phyloP scores from a whole-genome alignment of 2,113 vertebrate species.

The Eolophus roseicapilla region DNA sequence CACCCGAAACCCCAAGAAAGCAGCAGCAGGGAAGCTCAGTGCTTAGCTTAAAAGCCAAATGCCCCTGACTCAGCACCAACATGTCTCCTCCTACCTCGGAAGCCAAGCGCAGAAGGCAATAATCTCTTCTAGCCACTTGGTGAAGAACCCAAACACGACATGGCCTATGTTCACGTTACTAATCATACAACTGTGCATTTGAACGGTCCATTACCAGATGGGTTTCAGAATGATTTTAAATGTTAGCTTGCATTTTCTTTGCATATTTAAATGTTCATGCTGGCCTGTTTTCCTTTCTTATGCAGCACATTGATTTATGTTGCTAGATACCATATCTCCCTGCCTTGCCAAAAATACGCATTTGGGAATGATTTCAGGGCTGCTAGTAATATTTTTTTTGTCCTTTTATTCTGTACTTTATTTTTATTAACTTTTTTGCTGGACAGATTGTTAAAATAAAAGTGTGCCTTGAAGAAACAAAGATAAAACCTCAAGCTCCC shows the following conservation, averaged over 20 bases:
- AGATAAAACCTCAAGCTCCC: background rate
- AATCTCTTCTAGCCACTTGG: background rate
- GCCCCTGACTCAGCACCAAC: slow-evolving; percentile 1
- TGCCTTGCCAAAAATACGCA: slow-evolving; percentile 49
- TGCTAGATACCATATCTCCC: slow-evolving; percentile 22
- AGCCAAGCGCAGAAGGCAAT: background rate
- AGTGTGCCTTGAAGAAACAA: background rate
- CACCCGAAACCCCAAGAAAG: background rate
- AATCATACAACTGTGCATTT: background rate
- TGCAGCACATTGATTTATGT: slow-evolving; percentile 27
- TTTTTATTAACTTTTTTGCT: slow-evolving; percentile 56
- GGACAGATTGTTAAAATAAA: slow-evolving; percentile 13
- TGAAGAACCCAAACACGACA: background rate
- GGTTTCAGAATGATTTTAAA: background rate
- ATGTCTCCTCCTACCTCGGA: background rate
- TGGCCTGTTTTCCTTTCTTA: background rate
- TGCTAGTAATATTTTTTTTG: slow-evolving; percentile 9
- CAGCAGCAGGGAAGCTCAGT: background rate
- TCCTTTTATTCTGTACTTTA: slow-evolving; percentile 43
- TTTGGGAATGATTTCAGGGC: slow-evolving; percentile 50
- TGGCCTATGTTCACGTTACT: background rate
- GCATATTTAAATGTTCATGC: slow-evolving; percentile 19
- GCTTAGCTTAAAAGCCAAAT: background rate
- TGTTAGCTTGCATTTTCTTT: background rate
- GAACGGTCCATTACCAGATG: background rate